Base-by-base conservation (phyloP, 2,888 invertebrate genomes). In the Chymomyza fuscimana region DNA sequence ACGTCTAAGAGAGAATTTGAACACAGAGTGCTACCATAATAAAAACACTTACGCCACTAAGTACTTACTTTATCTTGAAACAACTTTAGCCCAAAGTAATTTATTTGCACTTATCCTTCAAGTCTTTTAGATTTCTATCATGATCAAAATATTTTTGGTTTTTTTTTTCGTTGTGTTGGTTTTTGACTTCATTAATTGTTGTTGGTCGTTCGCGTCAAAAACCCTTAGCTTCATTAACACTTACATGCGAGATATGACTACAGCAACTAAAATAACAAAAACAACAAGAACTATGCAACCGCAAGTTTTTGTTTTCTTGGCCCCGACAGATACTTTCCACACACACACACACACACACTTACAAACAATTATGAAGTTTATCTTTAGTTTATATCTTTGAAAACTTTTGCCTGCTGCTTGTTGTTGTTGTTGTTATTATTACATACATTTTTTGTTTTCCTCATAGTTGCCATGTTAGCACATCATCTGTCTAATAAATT, bases 151-250 rank as follows among this genome's bases (percentile, higher is more conserved):
- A 54, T 54, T 16, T 54, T 54, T 54, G 10, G 10, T 46, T 46
- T 46, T 46, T 46, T 46, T 10, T 46, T 46, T 32, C 32, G 32
- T 46, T 46, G 19, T 58, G 58, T 58, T 7, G 58, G 15, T 25
- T 58, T 9, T 22, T 32, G 29, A 54, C 54, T 54, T 54, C 54
- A 54, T 54, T 54, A 54, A 54, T 29, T 58, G 25, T 65, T 67
- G 77, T 68, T 76, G 63, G 51, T 67, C 22, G 58, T 25, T 25
- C 52, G 32, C 65, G 16, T 70, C 79, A 82, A 78, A 81, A 85
- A 84, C 86, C 86, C 86, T 85, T 84, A 85, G 81, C 86, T 85
- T 86, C 84, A 85, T 85, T 86, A 85, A 84, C 85, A 85, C 85
- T 85, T 86, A 86, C 84, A 86, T 82, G 86, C 77, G 75, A 86